Evolutionary conservation across 2,888 invertebrate species (phyloP).

Genomic region (Scaeva pyrastri): DNA sequence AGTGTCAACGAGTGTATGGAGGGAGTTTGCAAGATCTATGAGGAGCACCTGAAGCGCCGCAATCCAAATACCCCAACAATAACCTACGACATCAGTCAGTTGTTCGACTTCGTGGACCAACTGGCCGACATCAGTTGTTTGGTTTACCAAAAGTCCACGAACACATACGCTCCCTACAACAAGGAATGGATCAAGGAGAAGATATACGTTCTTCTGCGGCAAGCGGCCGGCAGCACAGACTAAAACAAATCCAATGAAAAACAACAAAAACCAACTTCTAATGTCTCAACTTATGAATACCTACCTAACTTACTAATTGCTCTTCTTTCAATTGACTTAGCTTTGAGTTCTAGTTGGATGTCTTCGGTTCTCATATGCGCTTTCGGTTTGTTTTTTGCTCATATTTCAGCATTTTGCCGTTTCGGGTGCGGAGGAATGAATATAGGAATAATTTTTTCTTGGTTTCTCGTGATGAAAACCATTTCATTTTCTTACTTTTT

Average conservation of each 20-base stretch:
- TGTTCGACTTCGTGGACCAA: conserved; percentile 99
- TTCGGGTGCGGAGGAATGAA: not conserved
- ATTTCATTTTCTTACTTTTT: not conserved
- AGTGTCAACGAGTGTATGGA: conserved; percentile 99
- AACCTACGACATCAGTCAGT: conserved; percentile 98
- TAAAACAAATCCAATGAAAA: conserved; percentile 32
- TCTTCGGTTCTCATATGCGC: conserved; percentile 10
- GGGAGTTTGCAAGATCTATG: conserved; percentile 99
- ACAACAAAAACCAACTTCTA: not conserved
- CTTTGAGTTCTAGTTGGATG: conserved; percentile 14
- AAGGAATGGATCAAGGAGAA: conserved; percentile 99
- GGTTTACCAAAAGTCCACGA: conserved; percentile 97
- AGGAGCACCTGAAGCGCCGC: conserved; percentile 97
- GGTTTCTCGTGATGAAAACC: not conserved
- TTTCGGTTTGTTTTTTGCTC: not conserved
- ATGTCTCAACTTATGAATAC: conserved; percentile 22
- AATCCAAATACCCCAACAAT: conserved; percentile 98
- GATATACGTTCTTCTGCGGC: conserved; percentile 96
- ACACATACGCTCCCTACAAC: conserved; percentile 98
- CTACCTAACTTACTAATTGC: conserved; percentile 28
- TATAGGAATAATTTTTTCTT: not conserved
- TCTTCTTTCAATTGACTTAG: conserved; percentile 45
- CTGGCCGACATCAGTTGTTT: conserved; percentile 97
- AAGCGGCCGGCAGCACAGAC: conserved; percentile 89
- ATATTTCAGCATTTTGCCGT: not conserved